Base-by-base conservation (phyloP, 2,888 invertebrate species). In the Alcis repandata region DNA sequence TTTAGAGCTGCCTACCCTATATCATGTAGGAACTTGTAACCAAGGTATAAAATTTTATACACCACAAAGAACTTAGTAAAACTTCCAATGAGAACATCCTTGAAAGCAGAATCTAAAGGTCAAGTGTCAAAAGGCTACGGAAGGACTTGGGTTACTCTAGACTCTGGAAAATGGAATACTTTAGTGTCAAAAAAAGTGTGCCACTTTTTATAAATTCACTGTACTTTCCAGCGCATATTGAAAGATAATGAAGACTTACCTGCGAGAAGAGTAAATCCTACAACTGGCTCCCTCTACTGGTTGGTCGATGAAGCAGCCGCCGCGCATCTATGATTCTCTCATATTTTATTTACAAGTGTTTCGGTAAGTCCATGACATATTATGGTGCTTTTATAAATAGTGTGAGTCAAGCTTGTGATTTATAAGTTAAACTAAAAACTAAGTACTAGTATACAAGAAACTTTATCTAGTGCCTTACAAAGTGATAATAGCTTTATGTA, bases 171-270 rank as follows among this genome's bases (percentile, higher is more conserved):
- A 27, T 27, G 27, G 2, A 27, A n/a, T n/a, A n/a, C n/a, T n/a
- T n/a, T 15, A 17, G 1, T 36, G 10, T 11, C 10, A 36, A 1
- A 36, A 36, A 36, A 10, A 0, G 13, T 36, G 36, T 8, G 13
- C n/a, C 13, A 3, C 13, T 13, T 13, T 38, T n/a, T 19, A 1
- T 52, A 38, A n/a, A 2, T 17, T 15, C 19, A 48, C 41, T 19
- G 51, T 52, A 59, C 8, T 17, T 95, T 95, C 1, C 91, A 98
- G 98, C 95, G 95, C 74, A 96, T 98, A 67, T 90, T 98, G 64
- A 94, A 95, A 71, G 95, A 97, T 66, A 95, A 95, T 61, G 97
- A 97, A 79, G 93, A 94, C 57, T 90, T 98, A 20, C 98, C 98
- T 8, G 97, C 98, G 0, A 95, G 95, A 0, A 89, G 95, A 81